Base-by-base conservation (phyloP, 1,140 invertebrate genomes). In the Xylocopa sonorina region DNA sequence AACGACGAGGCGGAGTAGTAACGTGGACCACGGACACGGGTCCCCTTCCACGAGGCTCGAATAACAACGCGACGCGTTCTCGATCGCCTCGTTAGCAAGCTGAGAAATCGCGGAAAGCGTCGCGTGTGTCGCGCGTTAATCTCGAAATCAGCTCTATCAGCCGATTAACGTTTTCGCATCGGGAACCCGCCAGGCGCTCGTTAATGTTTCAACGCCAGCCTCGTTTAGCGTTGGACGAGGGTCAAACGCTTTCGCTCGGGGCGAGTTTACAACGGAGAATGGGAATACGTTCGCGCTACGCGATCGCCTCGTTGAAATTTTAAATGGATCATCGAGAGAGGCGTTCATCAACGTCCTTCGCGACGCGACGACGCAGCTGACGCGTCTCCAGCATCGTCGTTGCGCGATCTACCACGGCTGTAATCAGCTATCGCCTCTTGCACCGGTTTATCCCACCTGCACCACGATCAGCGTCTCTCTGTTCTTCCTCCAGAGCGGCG, bases 91-190 rank as follows among this genome's bases (percentile, higher is more conserved):
- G n/a, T n/a, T n/a, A n/a, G n/a, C n/a, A n/a, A 18, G 0, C 18
- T 21, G 46, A 46, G 46, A 46, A 46, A 16, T 46, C 12, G 9
- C 9, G 14, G 16, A 46, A 16, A 53, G 27, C n/a, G n/a, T 53
- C n/a, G 18, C 21, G n/a, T 18, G 27, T 32, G 3, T 9, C 24
- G 7, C 9, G 18, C 21, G 24, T 4, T 66, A n/a, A n/a, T n/a
- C n/a, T 32, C n/a, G n/a, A 18, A 9, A 48, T 67, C 46, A 29
- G 18, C 69, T 60, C 27, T 29, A n/a, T 63, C 41, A 43, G 24
- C 43, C 69, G 71, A 74, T 50, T 62, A 74, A 74, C 32, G n/a
- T 48, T 75, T 67, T 24, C 43, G 16, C 41, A 50, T 41, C 12
- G 18, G n/a, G 32, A 29, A 43, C 53, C 53, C 48, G 32, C 3